phyloP scores from a whole-genome alignment of 2,113 vertebrate genomes.

The Pelmatolapia mariae region DNA sequence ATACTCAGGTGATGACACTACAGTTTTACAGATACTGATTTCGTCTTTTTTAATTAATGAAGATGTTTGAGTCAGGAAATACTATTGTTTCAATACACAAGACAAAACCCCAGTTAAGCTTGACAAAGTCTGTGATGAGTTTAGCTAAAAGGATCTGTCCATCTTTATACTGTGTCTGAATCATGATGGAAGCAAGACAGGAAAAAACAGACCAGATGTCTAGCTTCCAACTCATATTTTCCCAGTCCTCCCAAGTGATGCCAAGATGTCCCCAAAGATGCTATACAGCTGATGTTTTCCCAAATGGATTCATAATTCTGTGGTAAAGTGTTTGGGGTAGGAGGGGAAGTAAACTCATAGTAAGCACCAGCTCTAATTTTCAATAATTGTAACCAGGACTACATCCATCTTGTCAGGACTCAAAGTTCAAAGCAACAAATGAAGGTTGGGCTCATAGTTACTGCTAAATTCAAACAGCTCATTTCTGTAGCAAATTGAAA shows the following conservation, averaged over 20 bases:
- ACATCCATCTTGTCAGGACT: not conserved
- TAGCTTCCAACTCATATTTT: not conserved
- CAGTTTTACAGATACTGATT: not conserved
- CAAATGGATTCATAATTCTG: not conserved
- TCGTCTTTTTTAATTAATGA: not conserved
- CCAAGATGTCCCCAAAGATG: not conserved
- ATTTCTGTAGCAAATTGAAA: not conserved
- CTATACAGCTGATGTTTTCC: not conserved
- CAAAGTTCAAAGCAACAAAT: not conserved
- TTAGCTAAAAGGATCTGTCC: not conserved
- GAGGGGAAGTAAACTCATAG: not conserved
- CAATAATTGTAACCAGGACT: not conserved
- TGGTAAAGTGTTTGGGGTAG: not conserved
- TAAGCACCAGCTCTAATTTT: not conserved
- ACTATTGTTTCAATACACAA: too few species aligned
- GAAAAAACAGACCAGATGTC: not conserved
- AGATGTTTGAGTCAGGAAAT: not conserved
- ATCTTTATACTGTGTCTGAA: not conserved
- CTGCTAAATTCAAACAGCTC: not conserved
- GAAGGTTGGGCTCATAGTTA: not conserved
- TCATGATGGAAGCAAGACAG: not conserved
- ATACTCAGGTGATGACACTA: not conserved
- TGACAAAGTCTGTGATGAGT: not conserved
- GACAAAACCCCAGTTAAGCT: not conserved
- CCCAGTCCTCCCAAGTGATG: not conserved